These are phyloP conservation scores for Prietella phreatophila DNA, from an alignment of 2,113 vertebrate species.

Conservation along the genomic window DNA sequence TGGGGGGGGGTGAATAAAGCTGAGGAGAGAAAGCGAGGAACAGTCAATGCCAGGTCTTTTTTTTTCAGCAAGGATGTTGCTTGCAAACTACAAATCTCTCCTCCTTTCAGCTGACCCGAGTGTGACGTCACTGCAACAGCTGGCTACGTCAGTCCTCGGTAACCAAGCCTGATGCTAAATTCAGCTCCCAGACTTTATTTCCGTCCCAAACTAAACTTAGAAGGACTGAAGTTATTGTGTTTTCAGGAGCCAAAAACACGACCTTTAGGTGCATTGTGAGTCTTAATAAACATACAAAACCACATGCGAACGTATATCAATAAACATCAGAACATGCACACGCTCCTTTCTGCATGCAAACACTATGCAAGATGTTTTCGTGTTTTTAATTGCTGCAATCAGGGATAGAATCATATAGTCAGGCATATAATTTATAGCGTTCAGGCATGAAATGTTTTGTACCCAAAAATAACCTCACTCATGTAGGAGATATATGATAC, in stretches of 20 bases:
- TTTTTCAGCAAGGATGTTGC: not conserved
- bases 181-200: slow-evolving; percentile 33
- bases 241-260: slow-evolving; percentile 2
- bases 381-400: not conserved
- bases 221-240: slow-evolving; percentile 32
- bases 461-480: slow-evolving; percentile 10
- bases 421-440: not conserved
- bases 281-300: not conserved
- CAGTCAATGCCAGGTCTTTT: slow-evolving; percentile 9
- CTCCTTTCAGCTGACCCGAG: slow-evolving; percentile 35
- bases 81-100: slow-evolving; percentile 17
- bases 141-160: slow-evolving; percentile 34
- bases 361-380: not conserved
- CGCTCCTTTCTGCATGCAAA: not conserved
- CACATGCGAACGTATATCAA: not conserved
- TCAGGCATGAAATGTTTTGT: slow-evolving; percentile 5
- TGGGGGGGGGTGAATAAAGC: slow-evolving; percentile 8
- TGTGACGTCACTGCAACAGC: slow-evolving; percentile 42
- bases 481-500: slow-evolving; percentile 3
- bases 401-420: not conserved
- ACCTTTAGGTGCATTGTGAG: slow-evolving; percentile 14
- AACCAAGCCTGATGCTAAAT: slow-evolving; percentile 43
- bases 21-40: slow-evolving; percentile 37
- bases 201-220: slow-evolving; percentile 33
- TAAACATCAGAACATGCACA: not conserved